Conservation (phyloP, 2,113 vertebrate species). For the Dunckerocampus dactyliophorus region DNA sequence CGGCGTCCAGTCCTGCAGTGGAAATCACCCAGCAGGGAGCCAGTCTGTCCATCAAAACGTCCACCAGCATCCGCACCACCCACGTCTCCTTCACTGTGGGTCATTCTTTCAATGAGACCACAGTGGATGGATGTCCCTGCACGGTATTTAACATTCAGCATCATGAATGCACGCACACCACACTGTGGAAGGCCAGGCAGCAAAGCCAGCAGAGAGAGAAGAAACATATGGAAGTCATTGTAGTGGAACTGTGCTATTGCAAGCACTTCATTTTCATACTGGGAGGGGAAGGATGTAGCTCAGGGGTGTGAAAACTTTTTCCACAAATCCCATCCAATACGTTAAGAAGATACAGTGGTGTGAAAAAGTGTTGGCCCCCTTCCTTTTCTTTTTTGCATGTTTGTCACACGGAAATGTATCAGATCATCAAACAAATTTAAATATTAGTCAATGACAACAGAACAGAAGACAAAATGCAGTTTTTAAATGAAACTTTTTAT, state of each 20-base stretch:
- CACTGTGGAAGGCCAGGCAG: conserved; percentile 7
- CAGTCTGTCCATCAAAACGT: conserved; percentile 86
- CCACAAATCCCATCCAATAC: too few relatives aligned
- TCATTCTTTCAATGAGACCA: conserved; percentile 87
- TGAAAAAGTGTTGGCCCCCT: too few relatives aligned
- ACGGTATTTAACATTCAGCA: conserved; percentile 71
- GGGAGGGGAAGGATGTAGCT: conserved; percentile 16
- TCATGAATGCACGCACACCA: conserved; percentile 10
- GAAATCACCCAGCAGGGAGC: conserved; percentile 88
- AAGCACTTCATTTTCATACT: conserved; percentile 35
- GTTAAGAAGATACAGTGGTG: too few relatives aligned
- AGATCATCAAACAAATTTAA: too few relatives aligned
- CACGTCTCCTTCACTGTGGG: conserved; percentile 87
- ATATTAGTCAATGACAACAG: too few relatives aligned
- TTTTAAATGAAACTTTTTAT: too few relatives aligned
- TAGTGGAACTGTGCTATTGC: conserved; percentile 24
- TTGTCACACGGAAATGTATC: too few relatives aligned
- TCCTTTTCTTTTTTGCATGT: too few relatives aligned
- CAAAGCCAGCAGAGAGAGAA: conserved; percentile 7
- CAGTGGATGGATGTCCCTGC: conserved; percentile 87
- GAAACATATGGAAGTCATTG: conserved; percentile 56
- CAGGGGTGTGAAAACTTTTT: too few relatives aligned
- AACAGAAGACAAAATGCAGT: too few relatives aligned
- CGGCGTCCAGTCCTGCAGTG: conserved; percentile 84
- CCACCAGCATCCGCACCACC: conserved; percentile 86